Base-by-base conservation (phyloP, 1,140 invertebrate species). In the Piezodorus guildinii region DNA sequence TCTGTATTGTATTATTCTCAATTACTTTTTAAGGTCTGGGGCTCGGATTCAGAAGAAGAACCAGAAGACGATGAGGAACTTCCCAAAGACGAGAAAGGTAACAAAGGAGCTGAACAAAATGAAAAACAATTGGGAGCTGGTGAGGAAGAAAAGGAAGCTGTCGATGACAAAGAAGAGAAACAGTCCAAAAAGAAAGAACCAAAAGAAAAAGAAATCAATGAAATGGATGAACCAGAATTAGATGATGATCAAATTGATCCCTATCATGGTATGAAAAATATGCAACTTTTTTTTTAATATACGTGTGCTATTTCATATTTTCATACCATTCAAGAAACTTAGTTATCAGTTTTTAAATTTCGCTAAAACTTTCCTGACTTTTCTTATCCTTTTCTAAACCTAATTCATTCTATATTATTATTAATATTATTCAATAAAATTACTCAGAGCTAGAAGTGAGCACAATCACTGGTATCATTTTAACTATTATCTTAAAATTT, bases 171-270 rank as follows among this genome's bases (percentile, higher is more conserved):
- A 64, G 76, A 80, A 61, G 74, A 81, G 27, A 73, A 79, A 63
- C 72, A 76, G 62, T 80, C 87, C 67, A 78, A 87, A 71, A 72
- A 76, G 19, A 81, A 83, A 12, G 59, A 66, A 6, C 19, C 63
- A 23, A 63, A 65, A 56, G 58, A 66, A 62, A 81, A 85, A 64
- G 83, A 87, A 68, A 84, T 86, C 17, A 87, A 90, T 71, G 84
- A 88, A 75, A 80, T 91, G 74, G 80, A 90, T 59, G 88, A 92
- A 66, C 80, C 89, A 54, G 84, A 91, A 71, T 72, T 82, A 67
- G 85, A 90, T 73, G 88, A 92, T 71, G 85, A 92, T 72, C 88
- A 93, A 76, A 77, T 85, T 0, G 90, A 95, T 80, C 88, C 89
- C 21, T 86, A 91, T 73, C 88, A 94, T 73, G 88, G 87, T 30